Conservation (phyloP, 2,888 invertebrate species). For the Himalopsyche anomala region DNA sequence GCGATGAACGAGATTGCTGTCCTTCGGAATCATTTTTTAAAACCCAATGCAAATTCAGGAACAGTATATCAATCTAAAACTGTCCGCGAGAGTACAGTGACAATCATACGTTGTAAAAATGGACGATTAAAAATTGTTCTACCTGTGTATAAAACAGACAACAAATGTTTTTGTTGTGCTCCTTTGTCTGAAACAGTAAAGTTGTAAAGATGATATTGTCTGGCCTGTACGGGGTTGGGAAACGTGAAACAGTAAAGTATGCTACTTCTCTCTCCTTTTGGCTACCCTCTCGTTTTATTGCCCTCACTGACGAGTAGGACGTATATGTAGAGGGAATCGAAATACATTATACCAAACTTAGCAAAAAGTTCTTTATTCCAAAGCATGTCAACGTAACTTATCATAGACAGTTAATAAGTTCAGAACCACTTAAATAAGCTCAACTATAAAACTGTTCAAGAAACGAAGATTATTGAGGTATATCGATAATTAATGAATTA, state of each 20-base stretch:
- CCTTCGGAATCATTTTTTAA: too few relatives aligned
- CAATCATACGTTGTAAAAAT: not conserved
- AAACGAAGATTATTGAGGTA: too few relatives aligned
- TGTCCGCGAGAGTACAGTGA: not conserved
- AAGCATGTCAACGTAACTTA: too few relatives aligned
- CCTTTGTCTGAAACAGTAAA: slow-evolving; percentile 17
- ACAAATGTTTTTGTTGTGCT: slow-evolving; percentile 3
- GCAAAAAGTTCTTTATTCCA: too few relatives aligned
- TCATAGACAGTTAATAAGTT: too few relatives aligned
- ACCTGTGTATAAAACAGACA: not conserved
- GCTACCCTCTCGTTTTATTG: slow-evolving; percentile 30
- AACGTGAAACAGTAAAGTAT: not conserved
- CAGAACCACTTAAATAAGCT: too few relatives aligned
- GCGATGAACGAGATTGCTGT: too few relatives aligned
- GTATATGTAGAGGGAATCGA: not conserved
- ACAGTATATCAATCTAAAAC: not conserved
- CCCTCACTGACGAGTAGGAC: not conserved
- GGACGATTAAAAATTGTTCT: not conserved
- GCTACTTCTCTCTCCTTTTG: not conserved
- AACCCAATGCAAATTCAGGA: too few relatives aligned
- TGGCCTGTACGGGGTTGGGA: slow-evolving; percentile 22
- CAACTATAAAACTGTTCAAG: too few relatives aligned
- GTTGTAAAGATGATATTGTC: slow-evolving; percentile 23
- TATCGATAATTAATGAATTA: too few relatives aligned
- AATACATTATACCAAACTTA: not conserved